A percentile compares a stretch with the other conserved stretches of the same genome.
These are phyloP conservation scores for Bujurquina vittata DNA, from an alignment of 2,113 vertebrate genomes.

Conservation along the genomic window DNA sequence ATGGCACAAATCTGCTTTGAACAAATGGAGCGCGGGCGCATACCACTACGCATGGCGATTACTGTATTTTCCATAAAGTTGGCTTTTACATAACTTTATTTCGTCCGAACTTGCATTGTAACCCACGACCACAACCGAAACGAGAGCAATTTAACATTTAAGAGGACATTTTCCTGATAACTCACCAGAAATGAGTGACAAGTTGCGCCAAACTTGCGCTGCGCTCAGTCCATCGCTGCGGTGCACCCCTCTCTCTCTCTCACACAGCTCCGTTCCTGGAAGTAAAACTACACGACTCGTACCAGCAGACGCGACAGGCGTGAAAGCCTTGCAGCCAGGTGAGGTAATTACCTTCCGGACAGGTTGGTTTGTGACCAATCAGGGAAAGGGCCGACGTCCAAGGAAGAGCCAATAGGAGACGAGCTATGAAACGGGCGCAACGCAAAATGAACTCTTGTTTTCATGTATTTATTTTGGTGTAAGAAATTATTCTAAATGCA, in stretches of 20 bases:
- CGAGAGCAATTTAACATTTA: not conserved
- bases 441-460: not conserved
- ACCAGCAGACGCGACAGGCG: not conserved
- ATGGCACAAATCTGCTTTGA: not conserved
- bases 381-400: not conserved
- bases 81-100: not conserved
- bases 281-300: not conserved
- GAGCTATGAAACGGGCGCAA: not conserved
- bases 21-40: not conserved
- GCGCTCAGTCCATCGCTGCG: slow-evolving; percentile 44
- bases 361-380: slow-evolving; percentile 47
- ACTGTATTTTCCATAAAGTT: not conserved
- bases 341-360: slow-evolving; percentile 12
- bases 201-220: not conserved
- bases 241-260: not conserved
- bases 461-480: too few relatives aligned
- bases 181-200: slow-evolving; percentile 28
- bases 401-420: slow-evolving; percentile 9
- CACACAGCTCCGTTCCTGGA: not conserved
- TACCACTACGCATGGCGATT: not conserved
- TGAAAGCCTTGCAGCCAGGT: slow-evolving; percentile 7
- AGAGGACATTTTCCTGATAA: not conserved
- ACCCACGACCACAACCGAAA: not conserved
- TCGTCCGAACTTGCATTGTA: not conserved
- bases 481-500: not conserved